These are phyloP conservation scores for Sclerodermus sp. DNA, from an alignment of 2,888 invertebrate genomes.

Conservation along the genomic window DNA sequence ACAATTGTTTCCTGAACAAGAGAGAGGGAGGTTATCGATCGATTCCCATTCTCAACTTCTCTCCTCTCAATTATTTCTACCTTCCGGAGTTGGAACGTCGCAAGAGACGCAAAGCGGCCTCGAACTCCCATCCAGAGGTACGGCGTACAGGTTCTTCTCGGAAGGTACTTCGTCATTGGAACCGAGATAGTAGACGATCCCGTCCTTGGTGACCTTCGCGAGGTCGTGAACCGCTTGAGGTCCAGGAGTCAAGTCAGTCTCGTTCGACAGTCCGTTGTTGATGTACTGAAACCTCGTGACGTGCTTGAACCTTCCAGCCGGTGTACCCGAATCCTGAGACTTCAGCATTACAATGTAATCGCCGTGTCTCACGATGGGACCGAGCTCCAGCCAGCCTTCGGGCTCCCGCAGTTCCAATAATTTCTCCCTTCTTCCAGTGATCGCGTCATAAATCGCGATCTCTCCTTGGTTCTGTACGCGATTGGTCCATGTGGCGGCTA, in stretches of 20 bases:
- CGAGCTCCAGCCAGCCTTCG: constrained; percentile 72
- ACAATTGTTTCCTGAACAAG: constrained; percentile 55
- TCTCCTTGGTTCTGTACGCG: constrained; percentile 77
- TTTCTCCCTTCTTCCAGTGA: constrained; percentile 36
- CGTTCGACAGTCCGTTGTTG: constrained; percentile 20
- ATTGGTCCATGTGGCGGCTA: constrained; percentile 75
- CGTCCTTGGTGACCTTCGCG: constrained; percentile 25
- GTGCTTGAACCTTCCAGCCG: constrained; percentile 49
- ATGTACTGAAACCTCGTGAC: constrained; percentile 29
- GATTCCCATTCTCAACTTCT: too few relatives aligned
- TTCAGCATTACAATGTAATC: constrained; percentile 57
- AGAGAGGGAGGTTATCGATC: neutral
- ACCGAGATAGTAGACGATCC: constrained; percentile 69
- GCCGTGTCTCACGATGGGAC: constrained; percentile 61
- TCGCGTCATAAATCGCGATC: constrained; percentile 62
- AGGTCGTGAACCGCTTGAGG: constrained; percentile 31
- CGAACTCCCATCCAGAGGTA: constrained; percentile 60
- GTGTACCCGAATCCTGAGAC: constrained; percentile 38
- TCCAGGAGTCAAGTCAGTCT: constrained; percentile 41
- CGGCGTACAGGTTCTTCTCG: constrained; percentile 67
- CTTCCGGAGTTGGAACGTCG: constrained; percentile 62
- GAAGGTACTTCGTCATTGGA: constrained; percentile 68
- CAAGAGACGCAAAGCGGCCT: constrained; percentile 71
- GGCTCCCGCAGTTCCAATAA: constrained; percentile 62
- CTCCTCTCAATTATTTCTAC: constrained; percentile 27